These are phyloP conservation scores for Rhingia rostrata DNA, from an alignment of 2,888 invertebrate genomes.

Conservation along the genomic window DNA sequence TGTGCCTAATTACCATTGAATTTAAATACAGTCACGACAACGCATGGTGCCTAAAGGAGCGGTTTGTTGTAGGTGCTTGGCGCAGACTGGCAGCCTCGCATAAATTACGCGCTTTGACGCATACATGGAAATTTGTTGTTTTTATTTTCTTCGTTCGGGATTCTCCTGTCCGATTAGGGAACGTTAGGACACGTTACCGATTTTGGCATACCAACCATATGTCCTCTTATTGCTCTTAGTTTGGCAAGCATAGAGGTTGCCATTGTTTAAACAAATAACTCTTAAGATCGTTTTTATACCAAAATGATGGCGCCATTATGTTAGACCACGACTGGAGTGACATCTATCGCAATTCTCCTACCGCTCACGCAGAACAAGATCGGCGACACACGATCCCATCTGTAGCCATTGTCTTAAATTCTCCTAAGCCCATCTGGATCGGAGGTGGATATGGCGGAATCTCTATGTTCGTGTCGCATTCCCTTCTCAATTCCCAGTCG, in stretches of 20 bases:
- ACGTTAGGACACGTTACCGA: conserved; percentile 39
- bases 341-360: conserved; percentile 49
- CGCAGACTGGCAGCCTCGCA: conserved; percentile 58
- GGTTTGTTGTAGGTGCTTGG: conserved; percentile 48
- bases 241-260: not conserved
- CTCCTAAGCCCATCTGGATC: conserved; percentile 34
- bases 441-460: conserved; percentile 3
- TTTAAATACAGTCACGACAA: conserved; percentile 75
- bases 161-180: conserved; percentile 46
- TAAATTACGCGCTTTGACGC: conserved; percentile 72
- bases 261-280: conserved; percentile 34
- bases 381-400: conserved; percentile 67
- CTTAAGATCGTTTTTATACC: conserved; percentile 16
- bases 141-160: conserved; percentile 35
- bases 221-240: conserved; percentile 11
- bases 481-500: conserved; percentile 40
- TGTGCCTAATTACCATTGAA: conserved; percentile 74
- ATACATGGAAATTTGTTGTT: conserved; percentile 16
- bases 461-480: conserved; percentile 47
- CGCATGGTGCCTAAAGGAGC: conserved; percentile 30
- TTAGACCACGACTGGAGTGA: conserved; percentile 59
- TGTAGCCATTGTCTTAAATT: conserved; percentile 27
- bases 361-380: conserved; percentile 63
- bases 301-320: conserved; percentile 62
- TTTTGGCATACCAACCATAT: conserved; percentile 34